Base-by-base conservation (phyloP, 2,113 vertebrate genomes). In the Pagrus major region DNA sequence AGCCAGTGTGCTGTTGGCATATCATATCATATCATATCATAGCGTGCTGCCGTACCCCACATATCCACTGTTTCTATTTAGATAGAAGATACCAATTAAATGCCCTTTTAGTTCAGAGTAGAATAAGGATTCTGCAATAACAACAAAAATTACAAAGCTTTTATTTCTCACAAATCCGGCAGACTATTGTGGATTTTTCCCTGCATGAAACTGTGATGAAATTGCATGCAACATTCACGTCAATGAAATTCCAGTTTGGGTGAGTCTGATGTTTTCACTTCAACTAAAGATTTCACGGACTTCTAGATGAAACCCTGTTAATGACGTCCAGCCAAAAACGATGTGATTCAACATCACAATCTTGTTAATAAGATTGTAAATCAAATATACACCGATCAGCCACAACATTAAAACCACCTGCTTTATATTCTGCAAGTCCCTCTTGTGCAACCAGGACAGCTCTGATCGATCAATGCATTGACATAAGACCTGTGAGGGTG, bases 151-250 rank as follows among this genome's bases (percentile, higher is more conserved):
- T 23, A 59, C 66, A 52, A 35, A 52, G 14, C 3, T 58, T 52
- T 47, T 37, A 56, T 42, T 69, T 27, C 42, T 14, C 20, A 55
- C 23, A 54, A 65, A 75, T 59, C 42, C 47, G 59, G 6, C 60
- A 63, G 46, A 80, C 63, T 76, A n/a, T 42, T 27, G 33, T 76
- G 31, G 80, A 46, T 55, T 59, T 70, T 74, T 82, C 47, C 41
- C 68, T 11, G 25, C 54, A 66, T 71, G 44, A 37, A 64, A 35
- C 72, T 55, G 73, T 90, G 90, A 91, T 89, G 89, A 87, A 93
- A 92, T 67, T 16, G 47, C 20, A 9, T 46, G 86, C 80, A 89
- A 89, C 56, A 23, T 21, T 52, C 56, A 67, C 46, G 20, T 79
- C 9, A 58, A 49, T 68, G 60, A 35, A 42, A 21, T 67, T 66